A percentile compares a stretch with the other conserved stretches of the same genome.
These are phyloP conservation scores for Lichenostomus cassidix DNA, from an alignment of 2,113 vertebrate species.

Conservation along the genomic window DNA sequence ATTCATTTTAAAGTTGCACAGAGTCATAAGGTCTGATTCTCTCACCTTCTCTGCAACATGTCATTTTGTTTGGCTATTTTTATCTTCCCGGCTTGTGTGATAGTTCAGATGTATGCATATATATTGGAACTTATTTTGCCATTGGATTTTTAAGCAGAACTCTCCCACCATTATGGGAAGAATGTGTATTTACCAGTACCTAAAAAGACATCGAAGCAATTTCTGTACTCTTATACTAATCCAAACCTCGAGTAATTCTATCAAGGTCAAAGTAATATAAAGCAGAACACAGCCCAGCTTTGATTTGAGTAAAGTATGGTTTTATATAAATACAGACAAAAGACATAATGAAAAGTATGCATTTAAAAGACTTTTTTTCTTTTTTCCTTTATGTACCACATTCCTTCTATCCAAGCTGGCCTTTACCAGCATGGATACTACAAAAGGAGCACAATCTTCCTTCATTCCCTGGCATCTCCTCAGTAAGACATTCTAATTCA, in stretches of 20 bases:
- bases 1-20: slow-evolving; percentile 55
- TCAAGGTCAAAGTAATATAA: slow-evolving; percentile 48
- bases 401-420: neutral
- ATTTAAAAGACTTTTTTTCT: neutral
- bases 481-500: neutral
- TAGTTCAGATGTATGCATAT: slow-evolving; percentile 57
- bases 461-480: neutral
- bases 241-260: slow-evolving; percentile 13
- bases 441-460: neutral
- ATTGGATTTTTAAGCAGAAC: slow-evolving; percentile 63
- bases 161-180: slow-evolving; percentile 25
- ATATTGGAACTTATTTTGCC: slow-evolving; percentile 58
- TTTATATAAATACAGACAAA: neutral
- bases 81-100: slow-evolving; percentile 21
- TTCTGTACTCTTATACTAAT: slow-evolving; percentile 23
- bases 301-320: neutral
- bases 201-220: slow-evolving; percentile 45
- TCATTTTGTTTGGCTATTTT: slow-evolving; percentile 34
- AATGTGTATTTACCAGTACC: slow-evolving; percentile 29
- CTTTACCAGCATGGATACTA: neutral
- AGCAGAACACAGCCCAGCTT: slow-evolving; percentile 5
- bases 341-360: neutral
- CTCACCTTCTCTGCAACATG: slow-evolving; percentile 30
- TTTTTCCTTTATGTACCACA: neutral
- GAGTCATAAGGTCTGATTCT: slow-evolving; percentile 42